Base-by-base conservation (phyloP, 2,797 vertebrate species). In the Buphagus erythrorhynchus region DNA sequence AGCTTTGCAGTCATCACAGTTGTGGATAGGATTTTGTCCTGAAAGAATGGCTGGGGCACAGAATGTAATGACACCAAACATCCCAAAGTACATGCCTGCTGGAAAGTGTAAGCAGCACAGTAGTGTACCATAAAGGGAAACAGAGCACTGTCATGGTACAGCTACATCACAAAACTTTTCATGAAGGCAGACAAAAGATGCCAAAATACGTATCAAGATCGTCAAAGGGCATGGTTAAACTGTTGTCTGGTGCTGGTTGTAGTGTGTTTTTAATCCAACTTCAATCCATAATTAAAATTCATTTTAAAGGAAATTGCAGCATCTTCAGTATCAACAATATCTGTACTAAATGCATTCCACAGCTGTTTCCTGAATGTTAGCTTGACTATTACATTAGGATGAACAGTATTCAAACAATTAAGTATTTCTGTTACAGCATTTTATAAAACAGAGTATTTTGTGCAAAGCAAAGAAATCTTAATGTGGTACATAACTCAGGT, bases 81-180 rank as follows among this genome's bases (percentile, higher is more conserved):
- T 22, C 52, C 63, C 36, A 24, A 79, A 83, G 61, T 18, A 67
- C 1, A 0, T 16, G 18, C 20, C 28, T 51, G 45, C 11, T 54
- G 33, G 58, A 38, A 22, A 38, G 33, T 9, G 6, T 19, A 51
- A 61, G 36, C 25, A 83, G 42, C 29, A 28, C 17, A 38, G 38
- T 0, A 67, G 18, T 6, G 21, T 11, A 55, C 65, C 20, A 12
- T 5, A 11, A 4, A 0, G 0, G 28, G 12, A 72, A 67, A 69
- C 7, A 29, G 13, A 54, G 12, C 38, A 58, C 25, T 29, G 21
- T 25, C n/a, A n/a, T 3, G 5, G 29, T 24, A 7, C 10, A 78
- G 74, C 13, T 62, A 61, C 17, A 29, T 17, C 28, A 31, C n/a
- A 33, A 48, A 36, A 35, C 12, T 45, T 74, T 46, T 58, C 33